Evolutionary conservation across 2,888 invertebrate genomes (phyloP).

Genomic region (Drosophila koepferae): DNA sequence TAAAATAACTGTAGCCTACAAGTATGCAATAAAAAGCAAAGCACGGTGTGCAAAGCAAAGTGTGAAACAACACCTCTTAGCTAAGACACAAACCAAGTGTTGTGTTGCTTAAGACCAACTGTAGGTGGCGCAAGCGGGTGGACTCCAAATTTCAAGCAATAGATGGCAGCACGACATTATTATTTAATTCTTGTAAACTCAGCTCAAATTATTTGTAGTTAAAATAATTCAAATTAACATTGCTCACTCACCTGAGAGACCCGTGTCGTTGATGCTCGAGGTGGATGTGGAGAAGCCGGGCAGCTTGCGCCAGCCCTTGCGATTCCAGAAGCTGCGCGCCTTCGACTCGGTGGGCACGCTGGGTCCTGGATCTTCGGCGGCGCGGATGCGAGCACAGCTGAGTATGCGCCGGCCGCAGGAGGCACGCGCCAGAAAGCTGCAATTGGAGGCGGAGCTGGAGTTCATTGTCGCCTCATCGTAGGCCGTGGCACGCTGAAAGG

Average conservation of each 20-base stretch:
- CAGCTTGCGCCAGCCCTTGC: slow-evolving; percentile 92
- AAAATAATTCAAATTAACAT: background rate
- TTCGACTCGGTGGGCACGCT: slow-evolving; percentile 83
- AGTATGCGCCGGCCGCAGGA: slow-evolving; percentile 85
- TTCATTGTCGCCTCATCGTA: slow-evolving; percentile 44
- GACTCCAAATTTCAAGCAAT: background rate
- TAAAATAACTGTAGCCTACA: background rate
- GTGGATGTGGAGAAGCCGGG: slow-evolving; percentile 91
- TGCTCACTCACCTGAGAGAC: slow-evolving; percentile 87
- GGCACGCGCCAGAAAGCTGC: slow-evolving; percentile 81
- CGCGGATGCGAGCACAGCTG: slow-evolving; percentile 86
- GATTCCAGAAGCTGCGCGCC: slow-evolving; percentile 88
- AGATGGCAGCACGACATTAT: background rate
- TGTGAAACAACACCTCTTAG: background rate
- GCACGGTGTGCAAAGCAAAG: background rate
- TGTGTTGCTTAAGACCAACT: background rate
- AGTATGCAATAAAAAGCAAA: background rate
- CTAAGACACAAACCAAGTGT: background rate
- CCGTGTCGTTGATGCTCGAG: slow-evolving; percentile 89
- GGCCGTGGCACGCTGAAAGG: slow-evolving; percentile 78
- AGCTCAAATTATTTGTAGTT: background rate
- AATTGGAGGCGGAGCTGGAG: slow-evolving; percentile 9
- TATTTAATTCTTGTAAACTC: background rate
- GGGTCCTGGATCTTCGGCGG: slow-evolving; percentile 85
- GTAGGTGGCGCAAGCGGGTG: background rate